Percentiles rank a stretch among this genome's conserved stretches.
phyloP scores from a whole-genome alignment of 2,113 vertebrate species.

The Dendropsophus ebraccatus region DNA sequence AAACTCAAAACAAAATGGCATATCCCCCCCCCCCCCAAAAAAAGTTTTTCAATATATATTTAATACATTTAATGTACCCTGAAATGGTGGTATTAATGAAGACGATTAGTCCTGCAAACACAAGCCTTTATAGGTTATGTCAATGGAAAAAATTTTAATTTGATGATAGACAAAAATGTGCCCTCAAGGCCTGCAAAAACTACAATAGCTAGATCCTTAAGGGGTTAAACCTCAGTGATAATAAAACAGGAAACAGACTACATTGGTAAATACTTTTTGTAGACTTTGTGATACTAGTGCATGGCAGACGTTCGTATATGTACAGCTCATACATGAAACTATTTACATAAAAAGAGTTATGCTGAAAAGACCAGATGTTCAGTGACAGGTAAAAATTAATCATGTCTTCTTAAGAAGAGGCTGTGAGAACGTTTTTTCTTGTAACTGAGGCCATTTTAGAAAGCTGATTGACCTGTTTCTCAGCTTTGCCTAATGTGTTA shows the following conservation, averaged over 20 bases:
- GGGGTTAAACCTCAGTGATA: not conserved
- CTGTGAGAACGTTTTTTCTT: not conserved
- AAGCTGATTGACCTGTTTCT: not conserved
- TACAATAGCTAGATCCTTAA: no score
- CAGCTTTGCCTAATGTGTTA: not conserved
- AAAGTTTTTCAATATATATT: no score
- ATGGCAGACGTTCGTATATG: not conserved
- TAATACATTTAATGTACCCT: no score
- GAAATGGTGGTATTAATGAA: no score
- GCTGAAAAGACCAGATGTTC: not conserved
- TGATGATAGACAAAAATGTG: no score
- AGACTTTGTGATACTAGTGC: not conserved
- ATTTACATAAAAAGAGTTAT: not conserved
- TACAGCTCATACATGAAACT: not conserved
- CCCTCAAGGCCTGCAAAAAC: no score
- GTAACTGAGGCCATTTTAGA: not conserved
- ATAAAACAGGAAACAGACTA: not conserved
- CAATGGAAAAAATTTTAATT: no score
- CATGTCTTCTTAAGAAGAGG: not conserved
- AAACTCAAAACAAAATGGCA: no score
- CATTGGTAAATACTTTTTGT: not conserved
- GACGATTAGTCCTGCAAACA: no score
- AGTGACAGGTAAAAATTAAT: not conserved
- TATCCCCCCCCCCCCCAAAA: no score
- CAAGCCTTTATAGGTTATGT: no score